Evolutionary conservation across 2,888 invertebrate species (phyloP), one percentile per base, ranked within the genome.

Genomic region (Poecilobothrus nobilitatus): DNA sequence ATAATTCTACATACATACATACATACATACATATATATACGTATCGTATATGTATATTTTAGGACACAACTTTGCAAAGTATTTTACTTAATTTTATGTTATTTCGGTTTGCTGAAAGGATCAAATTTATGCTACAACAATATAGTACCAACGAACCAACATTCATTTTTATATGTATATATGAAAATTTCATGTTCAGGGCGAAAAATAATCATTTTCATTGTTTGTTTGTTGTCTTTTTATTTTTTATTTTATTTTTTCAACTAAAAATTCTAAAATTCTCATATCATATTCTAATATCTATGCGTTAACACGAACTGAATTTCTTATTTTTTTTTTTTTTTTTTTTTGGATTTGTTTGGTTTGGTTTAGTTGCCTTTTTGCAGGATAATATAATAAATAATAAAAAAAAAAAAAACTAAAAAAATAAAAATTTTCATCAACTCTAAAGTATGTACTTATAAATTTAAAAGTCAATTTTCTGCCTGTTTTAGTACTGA

Each of bases 401-500:
- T 53, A 53, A 53, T 41, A 41, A 53, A n/a, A 53, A 53, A 18
- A 9, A 53, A 18, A 53, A 53, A 18, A 53, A 53, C 10, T 8
- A 37, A 37, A 37, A 15, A 18, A 53, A 18, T 12, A 6, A 53
- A 53, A 53, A 53, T 53, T 53, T 53, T 53, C 53, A 53, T 53
- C 53, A 53, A 53, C 18, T 53, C 53, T 53, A 53, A 53, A 53
- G n/a, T n/a, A n/a, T n/a, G n/a, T 53, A 53, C 27, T 27, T 27
- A 27, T 53, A 53, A 53, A 53, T 53, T 63, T 63, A 27, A 63
- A 63, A 63, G 63, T 63, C 63, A 63, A 63, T 63, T 63, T 63
- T 63, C 27, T 22, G 73, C 72, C 74, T 74, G 74, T 73, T 73
- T 70, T 72, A 73, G 71, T 70, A 69, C 73, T 73, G 74, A 74